Percentiles rank a stretch among this genome's conserved stretches.
These are phyloP conservation scores for Cetonia aurata DNA, from an alignment of 2,888 invertebrate species.

Conservation along the genomic window DNA sequence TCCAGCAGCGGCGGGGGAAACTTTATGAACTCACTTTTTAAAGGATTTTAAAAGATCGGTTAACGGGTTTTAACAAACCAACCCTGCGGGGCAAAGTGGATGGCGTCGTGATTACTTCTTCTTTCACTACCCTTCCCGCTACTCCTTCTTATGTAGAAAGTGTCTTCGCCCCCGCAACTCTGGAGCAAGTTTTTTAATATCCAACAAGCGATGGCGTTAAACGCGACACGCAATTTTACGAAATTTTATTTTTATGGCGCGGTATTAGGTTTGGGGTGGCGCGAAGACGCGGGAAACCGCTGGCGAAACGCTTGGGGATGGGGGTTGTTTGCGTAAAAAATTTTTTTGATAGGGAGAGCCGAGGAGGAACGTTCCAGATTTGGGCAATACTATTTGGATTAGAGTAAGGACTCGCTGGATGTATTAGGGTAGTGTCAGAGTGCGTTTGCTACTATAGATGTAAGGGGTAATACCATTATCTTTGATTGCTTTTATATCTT, in stretches of 20 bases:
- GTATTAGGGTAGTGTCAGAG: background rate
- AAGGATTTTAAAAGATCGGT: conserved; percentile 66
- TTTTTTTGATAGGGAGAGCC: conserved; percentile 20
- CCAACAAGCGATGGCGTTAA: conserved; percentile 38
- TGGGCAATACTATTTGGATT: conserved; percentile 36
- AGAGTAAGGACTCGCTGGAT: conserved; percentile 11
- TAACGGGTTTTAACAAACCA: conserved; percentile 67
- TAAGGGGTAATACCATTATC: conserved; percentile 19
- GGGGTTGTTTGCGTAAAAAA: conserved; percentile 23
- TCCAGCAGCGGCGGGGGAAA: conserved; percentile 34
- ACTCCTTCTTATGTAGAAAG: conserved; percentile 19
- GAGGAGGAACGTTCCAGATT: conserved; percentile 19
- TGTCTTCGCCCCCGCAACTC: conserved; percentile 13
- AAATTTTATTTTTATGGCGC: conserved; percentile 34
- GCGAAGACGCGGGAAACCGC: background rate
- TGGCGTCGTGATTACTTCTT: conserved; percentile 40
- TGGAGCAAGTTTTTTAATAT: conserved; percentile 38
- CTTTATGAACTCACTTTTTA: conserved; percentile 66
- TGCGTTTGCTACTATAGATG: background rate
- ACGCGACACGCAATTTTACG: conserved; percentile 39
- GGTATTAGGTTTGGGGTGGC: conserved; percentile 32
- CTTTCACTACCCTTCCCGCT: background rate
- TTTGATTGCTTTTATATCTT: conserved; percentile 7
- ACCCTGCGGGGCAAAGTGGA: conserved; percentile 32
- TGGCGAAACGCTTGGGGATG: conserved; percentile 4